Evolutionary conservation across 2,797 vertebrate species (phyloP).

Genomic region (Parotocinclus haroldoi): DNA sequence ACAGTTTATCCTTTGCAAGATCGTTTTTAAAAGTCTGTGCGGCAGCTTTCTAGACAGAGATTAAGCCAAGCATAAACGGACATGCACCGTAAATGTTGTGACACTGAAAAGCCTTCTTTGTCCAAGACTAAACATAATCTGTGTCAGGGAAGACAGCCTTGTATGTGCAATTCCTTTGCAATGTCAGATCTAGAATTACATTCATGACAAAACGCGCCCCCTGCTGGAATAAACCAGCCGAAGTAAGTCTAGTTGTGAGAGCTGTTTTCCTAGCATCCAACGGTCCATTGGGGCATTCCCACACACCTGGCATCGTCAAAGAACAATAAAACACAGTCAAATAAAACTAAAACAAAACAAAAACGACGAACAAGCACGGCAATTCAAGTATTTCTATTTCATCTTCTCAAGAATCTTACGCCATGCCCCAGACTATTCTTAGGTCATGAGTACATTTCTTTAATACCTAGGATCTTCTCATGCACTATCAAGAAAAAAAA

Average conservation of each 20-base stretch:
- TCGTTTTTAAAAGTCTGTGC: constrained; percentile 36
- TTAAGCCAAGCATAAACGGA: constrained; percentile 18
- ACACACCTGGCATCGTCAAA: constrained; percentile 41
- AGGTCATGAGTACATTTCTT: constrained; percentile 50
- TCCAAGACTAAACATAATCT: constrained; percentile 17
- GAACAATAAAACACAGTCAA: too few relatives aligned
- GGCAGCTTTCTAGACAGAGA: constrained; percentile 15
- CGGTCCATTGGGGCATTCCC: constrained; percentile 54
- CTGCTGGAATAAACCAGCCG: constrained; percentile 65
- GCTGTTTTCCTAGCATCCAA: constrained; percentile 53
- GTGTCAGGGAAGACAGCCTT: constrained; percentile 4
- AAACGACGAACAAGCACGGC: constrained; percentile 47
- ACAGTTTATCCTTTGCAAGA: constrained; percentile 51
- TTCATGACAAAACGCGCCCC: constrained; percentile 61
- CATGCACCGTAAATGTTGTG: neutral
- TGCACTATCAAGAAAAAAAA: constrained; percentile 55
- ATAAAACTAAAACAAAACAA: too few relatives aligned
- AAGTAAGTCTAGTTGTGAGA: constrained; percentile 50
- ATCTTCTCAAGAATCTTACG: neutral
- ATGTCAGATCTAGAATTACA: constrained; percentile 65
- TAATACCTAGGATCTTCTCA: constrained; percentile 58
- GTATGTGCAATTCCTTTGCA: constrained; percentile 77
- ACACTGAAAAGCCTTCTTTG: neutral
- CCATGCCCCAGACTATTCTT: constrained; percentile 19
- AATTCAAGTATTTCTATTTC: constrained; percentile 68